These are phyloP conservation scores for Sinhomidia bicolor DNA, from an alignment of 2,888 invertebrate species.

Conservation along the genomic window DNA sequence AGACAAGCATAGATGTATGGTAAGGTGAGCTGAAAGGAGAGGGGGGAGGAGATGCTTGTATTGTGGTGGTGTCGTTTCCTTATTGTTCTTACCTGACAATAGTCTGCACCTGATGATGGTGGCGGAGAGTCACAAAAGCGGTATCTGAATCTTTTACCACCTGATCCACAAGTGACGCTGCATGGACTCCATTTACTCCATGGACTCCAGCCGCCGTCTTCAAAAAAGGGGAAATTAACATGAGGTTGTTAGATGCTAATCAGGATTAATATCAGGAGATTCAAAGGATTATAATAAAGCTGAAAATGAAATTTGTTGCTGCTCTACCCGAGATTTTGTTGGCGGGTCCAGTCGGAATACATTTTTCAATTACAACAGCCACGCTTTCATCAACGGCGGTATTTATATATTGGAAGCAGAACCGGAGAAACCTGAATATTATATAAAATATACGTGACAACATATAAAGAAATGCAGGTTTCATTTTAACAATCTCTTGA, in stretches of 20 bases:
- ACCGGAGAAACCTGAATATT: constrained; percentile 77
- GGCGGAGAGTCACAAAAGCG: constrained; percentile 79
- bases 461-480: not conserved
- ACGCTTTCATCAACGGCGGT: constrained; percentile 80
- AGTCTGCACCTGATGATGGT: constrained; percentile 78
- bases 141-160: constrained; percentile 78
- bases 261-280: constrained; percentile 27
- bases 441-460: not conserved
- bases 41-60: too few species aligned
- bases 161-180: constrained; percentile 77
- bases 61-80: too few species aligned
- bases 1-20: not conserved
- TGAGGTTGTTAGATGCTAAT: constrained; percentile 24
- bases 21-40: too few species aligned
- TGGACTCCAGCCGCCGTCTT: constrained; percentile 79
- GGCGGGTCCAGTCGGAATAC: constrained; percentile 77
- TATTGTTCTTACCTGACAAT: constrained; percentile 77
- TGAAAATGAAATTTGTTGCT: constrained; percentile 14
- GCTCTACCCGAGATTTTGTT: constrained; percentile 75
- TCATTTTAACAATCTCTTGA: not conserved
- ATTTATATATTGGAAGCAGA: constrained; percentile 80
- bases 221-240: constrained; percentile 15
- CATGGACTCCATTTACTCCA: constrained; percentile 79
- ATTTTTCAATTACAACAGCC: constrained; percentile 79
- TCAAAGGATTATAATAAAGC: constrained; percentile 23